Base-by-base conservation (phyloP, 2,113 vertebrate species). In the Scytalopus superciliaris region DNA sequence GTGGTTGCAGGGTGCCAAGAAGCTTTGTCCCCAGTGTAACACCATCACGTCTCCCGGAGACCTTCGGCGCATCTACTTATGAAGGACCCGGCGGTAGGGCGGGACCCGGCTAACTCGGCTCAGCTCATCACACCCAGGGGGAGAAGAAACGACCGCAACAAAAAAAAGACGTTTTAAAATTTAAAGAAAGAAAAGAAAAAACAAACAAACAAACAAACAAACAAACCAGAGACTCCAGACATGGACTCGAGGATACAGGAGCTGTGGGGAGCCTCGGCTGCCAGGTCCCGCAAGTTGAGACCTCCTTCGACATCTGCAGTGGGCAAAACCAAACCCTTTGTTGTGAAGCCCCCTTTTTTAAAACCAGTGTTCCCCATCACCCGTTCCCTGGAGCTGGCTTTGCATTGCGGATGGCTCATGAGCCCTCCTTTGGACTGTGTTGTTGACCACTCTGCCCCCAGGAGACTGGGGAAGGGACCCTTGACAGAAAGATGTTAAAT, bases 11-110 rank as follows among this genome's bases (percentile, higher is more conserved):
- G 99, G 99, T 87, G 99, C 99, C 97, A 99, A 99, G 98, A 99
- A 99, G 98, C 98, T 99, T 62, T 99, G 99, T 97, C 99, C 99
- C 68, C 99, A 99, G 98, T 99, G 99, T 97, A 99, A 99, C 98
- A 99, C 99, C 97, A 99, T 99, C 99, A 99, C 99, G 12, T 99
- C 99, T 19, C 99, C 99, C 0, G 99, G 99, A 96, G 99, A 99
- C 98, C 98, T 99, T 94, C 98, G 99, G 90, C 99, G 99, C 86
- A 99, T 99, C 96, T 99, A 99, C 98, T 99, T 99, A 98, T 99
- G 99, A 99, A 98, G 97, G 82, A 86, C 37, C 74, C 85, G 63
- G 78, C 37, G 0, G 90, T 91, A 95, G 79, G 83, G 90, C 14
- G 0, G 93, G 87, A 94, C 91, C 68, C 81, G 59, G 96, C 91